Evolutionary conservation across 2,888 invertebrate genomes (phyloP), one percentile per base, ranked within the genome.

Genomic region (Eupithecia dodoneata): DNA sequence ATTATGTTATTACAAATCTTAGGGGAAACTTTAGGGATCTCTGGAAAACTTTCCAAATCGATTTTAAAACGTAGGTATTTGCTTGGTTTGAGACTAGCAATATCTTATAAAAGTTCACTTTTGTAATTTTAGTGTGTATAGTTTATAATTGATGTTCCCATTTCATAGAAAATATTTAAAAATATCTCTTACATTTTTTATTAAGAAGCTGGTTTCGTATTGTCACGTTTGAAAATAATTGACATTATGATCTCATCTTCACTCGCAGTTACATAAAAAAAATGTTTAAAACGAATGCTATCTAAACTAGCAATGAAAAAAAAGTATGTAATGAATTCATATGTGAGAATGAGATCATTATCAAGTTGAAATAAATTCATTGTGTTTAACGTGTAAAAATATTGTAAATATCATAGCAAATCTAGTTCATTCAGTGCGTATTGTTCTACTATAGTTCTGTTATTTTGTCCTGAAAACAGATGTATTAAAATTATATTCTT

Each of bases 401-500:
- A 90, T 90, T 93, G 93, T 94, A 93, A 92, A 93, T 93, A 93
- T 86, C 89, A 86, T 88, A 87, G 87, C 91, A 90, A 90, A 88
- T 88, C 89, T 91, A 91, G 89, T 89, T 80, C 83, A 86, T 90
- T 88, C 86, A 85, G 88, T 89, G 89, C 88, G 88, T 90, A 88
- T 87, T 92, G 91, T 93, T 91, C 87, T 90, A 89, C 89, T 89
- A 88, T 88, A 90, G 91, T 91, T 91, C 79, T 76, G 90, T 91
- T 90, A 88, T 92, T 89, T 88, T 91, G 90, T 90, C 88, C 88
- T 90, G 88, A 72, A 90, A 89, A 87, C 93, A 91, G 91, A 89
- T 92, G 89, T 90, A 91, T 92, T 93, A 93, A 92, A 93, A 89
- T 87, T 88, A 88, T 92, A 88, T 90, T 92, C 93, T 92, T 88